These are phyloP conservation scores for Pampus argenteus DNA, from an alignment of 2,797 vertebrate genomes.

Conservation along the genomic window DNA sequence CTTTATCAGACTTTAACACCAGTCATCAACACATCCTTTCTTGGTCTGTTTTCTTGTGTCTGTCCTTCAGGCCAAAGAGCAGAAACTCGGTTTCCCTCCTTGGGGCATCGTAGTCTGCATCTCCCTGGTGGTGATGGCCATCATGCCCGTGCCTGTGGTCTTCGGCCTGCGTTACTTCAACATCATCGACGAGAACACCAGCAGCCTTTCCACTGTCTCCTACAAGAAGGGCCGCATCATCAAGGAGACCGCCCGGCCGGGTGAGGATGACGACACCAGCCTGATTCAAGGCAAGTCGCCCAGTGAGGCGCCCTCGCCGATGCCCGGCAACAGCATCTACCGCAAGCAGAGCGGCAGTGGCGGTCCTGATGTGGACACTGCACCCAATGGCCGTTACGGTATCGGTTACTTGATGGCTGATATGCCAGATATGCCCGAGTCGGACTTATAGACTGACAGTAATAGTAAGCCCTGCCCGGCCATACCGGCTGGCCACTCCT, in stretches of 20 bases:
- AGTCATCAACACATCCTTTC: background rate
- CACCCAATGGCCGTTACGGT: slow-evolving; percentile 93
- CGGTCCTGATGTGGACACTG: slow-evolving; percentile 82
- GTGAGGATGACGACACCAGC: slow-evolving; percentile 89
- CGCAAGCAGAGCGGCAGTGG: slow-evolving; percentile 89
- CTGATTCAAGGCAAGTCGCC: slow-evolving; percentile 92
- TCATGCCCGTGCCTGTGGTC: slow-evolving; percentile 92
- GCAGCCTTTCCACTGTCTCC: slow-evolving; percentile 88
- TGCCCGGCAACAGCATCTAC: slow-evolving; percentile 92
- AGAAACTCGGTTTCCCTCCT: slow-evolving; percentile 86
- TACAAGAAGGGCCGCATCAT: slow-evolving; percentile 96
- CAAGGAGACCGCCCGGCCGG: slow-evolving; percentile 87
- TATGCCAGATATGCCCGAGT: slow-evolving; percentile 94
- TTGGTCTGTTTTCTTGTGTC: background rate
- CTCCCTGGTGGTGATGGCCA: slow-evolving; percentile 89
- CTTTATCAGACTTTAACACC: background rate
- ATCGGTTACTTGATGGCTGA: slow-evolving; percentile 96
- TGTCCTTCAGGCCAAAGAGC: slow-evolving; percentile 84
- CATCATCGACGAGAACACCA: slow-evolving; percentile 87
- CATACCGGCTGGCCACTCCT: slow-evolving; percentile 27
- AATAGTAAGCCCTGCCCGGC: slow-evolving; percentile 32
- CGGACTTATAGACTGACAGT: slow-evolving; percentile 88
- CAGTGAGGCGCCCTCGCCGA: slow-evolving; percentile 91
- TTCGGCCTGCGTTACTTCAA: slow-evolving; percentile 90
- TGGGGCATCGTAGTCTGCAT: slow-evolving; percentile 93